phyloP scores from a whole-genome alignment of 1,140 invertebrate species.

The Cydia fagiglandana region DNA sequence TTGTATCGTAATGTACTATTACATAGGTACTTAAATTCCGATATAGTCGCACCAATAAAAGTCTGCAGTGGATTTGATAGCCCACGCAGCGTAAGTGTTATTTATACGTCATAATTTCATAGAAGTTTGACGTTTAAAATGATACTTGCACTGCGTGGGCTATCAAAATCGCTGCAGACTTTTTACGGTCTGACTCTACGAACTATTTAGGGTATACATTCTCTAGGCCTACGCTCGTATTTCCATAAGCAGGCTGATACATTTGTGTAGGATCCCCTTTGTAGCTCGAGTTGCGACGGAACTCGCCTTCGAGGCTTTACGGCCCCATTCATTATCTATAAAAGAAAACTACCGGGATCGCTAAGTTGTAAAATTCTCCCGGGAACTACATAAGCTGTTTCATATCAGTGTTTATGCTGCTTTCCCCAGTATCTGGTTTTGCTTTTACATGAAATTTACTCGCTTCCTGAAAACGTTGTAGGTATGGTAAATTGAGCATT shows the following conservation, averaged over 20 bases:
- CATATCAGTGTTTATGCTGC: constrained; percentile 5
- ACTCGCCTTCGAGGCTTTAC: constrained; percentile 26
- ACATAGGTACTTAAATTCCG: too few species aligned
- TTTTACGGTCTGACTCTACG: too few species aligned
- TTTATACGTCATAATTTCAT: too few species aligned
- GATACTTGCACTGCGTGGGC: too few species aligned
- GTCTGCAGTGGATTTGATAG: too few species aligned
- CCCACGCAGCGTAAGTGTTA: too few species aligned
- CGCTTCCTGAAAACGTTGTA: constrained; percentile 1
- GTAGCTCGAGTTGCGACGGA: constrained; percentile 38
- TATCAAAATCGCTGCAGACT: too few species aligned
- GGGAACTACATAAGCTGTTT: constrained; percentile 12
- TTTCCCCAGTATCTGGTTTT: constrained; percentile 2
- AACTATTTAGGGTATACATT: not conserved
- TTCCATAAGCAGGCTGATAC: constrained; percentile 54
- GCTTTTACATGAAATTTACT: not conserved
- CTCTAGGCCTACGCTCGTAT: constrained; percentile 40
- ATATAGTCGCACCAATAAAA: too few species aligned
- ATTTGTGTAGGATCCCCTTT: constrained; percentile 54
- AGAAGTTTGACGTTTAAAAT: too few species aligned
- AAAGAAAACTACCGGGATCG: constrained; percentile 27
- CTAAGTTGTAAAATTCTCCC: constrained; percentile 28
- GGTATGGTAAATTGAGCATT: not conserved
- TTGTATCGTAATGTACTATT: too few species aligned
- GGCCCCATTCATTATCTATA: constrained; percentile 27